phyloP scores from a whole-genome alignment of 2,888 invertebrate species.

The Hoplodrina ambigua region DNA sequence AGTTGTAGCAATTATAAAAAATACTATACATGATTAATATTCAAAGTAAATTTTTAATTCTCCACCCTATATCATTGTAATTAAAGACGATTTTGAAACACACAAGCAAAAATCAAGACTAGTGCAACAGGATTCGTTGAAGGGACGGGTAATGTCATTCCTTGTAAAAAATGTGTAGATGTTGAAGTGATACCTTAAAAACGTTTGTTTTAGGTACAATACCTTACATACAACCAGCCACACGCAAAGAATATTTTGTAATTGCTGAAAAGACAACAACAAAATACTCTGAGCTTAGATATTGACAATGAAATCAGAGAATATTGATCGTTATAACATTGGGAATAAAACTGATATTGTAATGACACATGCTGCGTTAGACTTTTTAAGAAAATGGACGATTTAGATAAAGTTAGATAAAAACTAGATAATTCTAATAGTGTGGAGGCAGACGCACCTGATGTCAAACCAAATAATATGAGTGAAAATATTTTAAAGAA shows the following conservation, averaged over 20 bases:
- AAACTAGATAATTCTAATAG: constrained; percentile 33
- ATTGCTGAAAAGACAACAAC: constrained; percentile 93
- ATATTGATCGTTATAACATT: constrained; percentile 40
- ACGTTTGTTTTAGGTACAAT: constrained; percentile 88
- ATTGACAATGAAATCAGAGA: constrained; percentile 62
- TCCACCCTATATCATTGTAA: constrained; percentile 8
- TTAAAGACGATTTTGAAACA: constrained; percentile 61
- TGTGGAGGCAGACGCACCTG: constrained; percentile 51
- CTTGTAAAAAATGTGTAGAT: constrained; percentile 85
- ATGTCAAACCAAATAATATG: neutral
- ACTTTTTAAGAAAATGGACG: constrained; percentile 34
- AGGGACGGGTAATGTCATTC: constrained; percentile 82
- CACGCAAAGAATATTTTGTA: constrained; percentile 96
- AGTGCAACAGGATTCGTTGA: constrained; percentile 55
- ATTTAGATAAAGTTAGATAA: constrained; percentile 25
- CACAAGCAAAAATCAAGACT: constrained; percentile 58
- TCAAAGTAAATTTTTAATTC: neutral
- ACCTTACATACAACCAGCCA: constrained; percentile 96
- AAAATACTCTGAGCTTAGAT: constrained; percentile 87
- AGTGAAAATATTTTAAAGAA: neutral
- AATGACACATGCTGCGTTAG: constrained; percentile 59
- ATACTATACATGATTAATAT: neutral
- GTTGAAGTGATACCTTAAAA: constrained; percentile 85
- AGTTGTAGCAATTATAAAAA: neutral
- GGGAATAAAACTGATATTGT: constrained; percentile 34